These are phyloP conservation scores for Gracilinanus agilis DNA, from an alignment of 2,113 vertebrate genomes.

Conservation along the genomic window DNA sequence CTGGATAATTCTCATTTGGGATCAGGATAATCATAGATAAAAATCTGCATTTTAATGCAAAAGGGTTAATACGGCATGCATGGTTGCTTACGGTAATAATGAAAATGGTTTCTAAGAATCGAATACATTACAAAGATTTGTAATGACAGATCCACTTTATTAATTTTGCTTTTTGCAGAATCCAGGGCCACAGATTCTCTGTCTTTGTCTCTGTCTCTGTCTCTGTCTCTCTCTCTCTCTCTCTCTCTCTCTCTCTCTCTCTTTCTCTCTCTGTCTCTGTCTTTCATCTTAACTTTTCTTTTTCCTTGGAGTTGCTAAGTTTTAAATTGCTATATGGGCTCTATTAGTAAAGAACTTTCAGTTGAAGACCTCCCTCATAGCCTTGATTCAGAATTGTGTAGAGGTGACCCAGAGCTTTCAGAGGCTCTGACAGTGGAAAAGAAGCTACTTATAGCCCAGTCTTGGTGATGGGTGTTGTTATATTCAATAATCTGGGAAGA, in stretches of 20 bases:
- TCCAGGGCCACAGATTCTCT: background rate
- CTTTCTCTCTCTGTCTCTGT: too few species aligned
- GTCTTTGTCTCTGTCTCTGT: background rate
- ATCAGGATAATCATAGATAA: conserved; percentile 62
- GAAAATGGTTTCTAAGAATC: conserved; percentile 48
- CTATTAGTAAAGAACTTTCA: background rate
- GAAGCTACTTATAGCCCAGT: background rate
- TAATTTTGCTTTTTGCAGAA: conserved; percentile 63
- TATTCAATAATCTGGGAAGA: too few species aligned
- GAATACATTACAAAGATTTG: conserved; percentile 47
- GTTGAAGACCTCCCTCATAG: background rate
- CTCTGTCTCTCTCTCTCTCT: background rate
- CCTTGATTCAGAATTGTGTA: background rate
- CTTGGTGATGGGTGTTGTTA: background rate
- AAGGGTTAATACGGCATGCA: background rate
- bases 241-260: background rate
- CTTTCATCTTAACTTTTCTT: background rate
- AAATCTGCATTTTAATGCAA: conserved; percentile 53
- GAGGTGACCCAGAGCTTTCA: background rate
- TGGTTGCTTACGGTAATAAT: conserved; percentile 11
- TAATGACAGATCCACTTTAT: conserved; percentile 48
- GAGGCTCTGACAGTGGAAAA: background rate
- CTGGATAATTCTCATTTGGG: conserved; percentile 74
- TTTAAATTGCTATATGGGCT: background rate
- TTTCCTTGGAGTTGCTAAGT: background rate